Evolutionary conservation across 2,888 invertebrate species (phyloP).

Genomic region (Orthonevra nobilis): DNA sequence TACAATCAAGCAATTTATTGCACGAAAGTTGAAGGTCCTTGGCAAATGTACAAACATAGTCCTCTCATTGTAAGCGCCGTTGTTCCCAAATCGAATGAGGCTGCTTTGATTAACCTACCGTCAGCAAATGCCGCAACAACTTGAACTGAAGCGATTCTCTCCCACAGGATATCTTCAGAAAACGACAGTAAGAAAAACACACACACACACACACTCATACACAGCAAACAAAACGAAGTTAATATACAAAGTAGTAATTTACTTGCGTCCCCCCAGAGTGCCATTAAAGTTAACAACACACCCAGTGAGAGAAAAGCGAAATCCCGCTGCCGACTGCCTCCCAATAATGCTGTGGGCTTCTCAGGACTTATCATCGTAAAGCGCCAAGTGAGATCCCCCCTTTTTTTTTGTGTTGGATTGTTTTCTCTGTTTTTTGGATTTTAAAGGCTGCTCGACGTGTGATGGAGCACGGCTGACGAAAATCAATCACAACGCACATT

Average conservation of each 20-base stretch:
- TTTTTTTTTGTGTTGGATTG: no score
- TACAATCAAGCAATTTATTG: conserved; percentile 70
- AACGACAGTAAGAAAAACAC: conserved; percentile 19
- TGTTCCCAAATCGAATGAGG: conserved; percentile 68
- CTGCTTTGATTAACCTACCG: conserved; percentile 69
- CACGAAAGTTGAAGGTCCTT: conserved; percentile 68
- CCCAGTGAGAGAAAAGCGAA: background rate
- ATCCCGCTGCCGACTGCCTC: background rate
- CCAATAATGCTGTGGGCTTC: background rate
- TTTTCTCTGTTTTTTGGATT: conserved; percentile 63
- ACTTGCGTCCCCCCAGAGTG: conserved; percentile 71
- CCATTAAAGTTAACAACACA: conserved; percentile 71
- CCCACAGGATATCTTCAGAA: conserved; percentile 43
- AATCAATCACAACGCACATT: conserved; percentile 62
- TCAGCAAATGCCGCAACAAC: conserved; percentile 56
- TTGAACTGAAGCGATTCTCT: conserved; percentile 8
- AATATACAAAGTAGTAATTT: conserved; percentile 72
- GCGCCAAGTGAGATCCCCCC: no score
- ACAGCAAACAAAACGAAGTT: no score
- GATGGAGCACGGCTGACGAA: background rate
- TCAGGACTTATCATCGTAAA: conserved; percentile 50
- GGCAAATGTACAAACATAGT: conserved; percentile 10
- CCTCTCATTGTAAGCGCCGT: conserved; percentile 26
- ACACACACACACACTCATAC: no score
- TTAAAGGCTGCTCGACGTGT: conserved; percentile 40